phyloP scores from a whole-genome alignment of 2,888 invertebrate genomes.

The Synergus gifuensis region DNA sequence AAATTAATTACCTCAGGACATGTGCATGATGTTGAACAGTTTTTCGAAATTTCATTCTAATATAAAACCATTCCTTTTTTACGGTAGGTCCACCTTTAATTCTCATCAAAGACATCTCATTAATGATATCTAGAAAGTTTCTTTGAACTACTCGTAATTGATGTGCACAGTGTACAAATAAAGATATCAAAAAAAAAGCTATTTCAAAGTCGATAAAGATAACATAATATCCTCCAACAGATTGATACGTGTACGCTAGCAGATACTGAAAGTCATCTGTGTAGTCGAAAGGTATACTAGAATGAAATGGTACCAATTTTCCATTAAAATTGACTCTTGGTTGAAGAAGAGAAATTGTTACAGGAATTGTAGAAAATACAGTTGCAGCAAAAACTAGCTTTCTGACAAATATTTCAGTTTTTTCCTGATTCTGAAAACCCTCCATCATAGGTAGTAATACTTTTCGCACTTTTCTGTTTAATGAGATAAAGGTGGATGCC shows the following conservation, averaged over 20 bases:
- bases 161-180: slow-evolving; percentile 35
- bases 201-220: slow-evolving; percentile 39
- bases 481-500: slow-evolving; percentile 21
- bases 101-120: slow-evolving; percentile 12
- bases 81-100: background rate
- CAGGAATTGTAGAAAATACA: slow-evolving; percentile 25
- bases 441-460: slow-evolving; percentile 3
- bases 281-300: slow-evolving; percentile 29
- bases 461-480: background rate
- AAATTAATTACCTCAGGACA: slow-evolving; percentile 38
- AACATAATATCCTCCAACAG: slow-evolving; percentile 11
- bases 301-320: slow-evolving; percentile 36
- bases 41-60: slow-evolving; percentile 14
- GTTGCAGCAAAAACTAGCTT: slow-evolving; percentile 7
- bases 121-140: slow-evolving; percentile 13
- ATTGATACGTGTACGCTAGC: slow-evolving; percentile 29
- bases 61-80: background rate
- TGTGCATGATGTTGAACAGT: slow-evolving; percentile 35
- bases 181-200: slow-evolving; percentile 36
- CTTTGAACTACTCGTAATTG: slow-evolving; percentile 23
- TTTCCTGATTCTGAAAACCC: slow-evolving; percentile 5
- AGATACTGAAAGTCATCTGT: slow-evolving; percentile 23
- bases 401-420: slow-evolving; percentile 11
- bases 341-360: slow-evolving; percentile 24
- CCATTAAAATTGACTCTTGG: slow-evolving; percentile 41